Percentiles rank a stretch among this genome's conserved stretches.
Conservation (phyloP, 2,797 vertebrate genomes). For the Melanotaenia maccullochi region DNA sequence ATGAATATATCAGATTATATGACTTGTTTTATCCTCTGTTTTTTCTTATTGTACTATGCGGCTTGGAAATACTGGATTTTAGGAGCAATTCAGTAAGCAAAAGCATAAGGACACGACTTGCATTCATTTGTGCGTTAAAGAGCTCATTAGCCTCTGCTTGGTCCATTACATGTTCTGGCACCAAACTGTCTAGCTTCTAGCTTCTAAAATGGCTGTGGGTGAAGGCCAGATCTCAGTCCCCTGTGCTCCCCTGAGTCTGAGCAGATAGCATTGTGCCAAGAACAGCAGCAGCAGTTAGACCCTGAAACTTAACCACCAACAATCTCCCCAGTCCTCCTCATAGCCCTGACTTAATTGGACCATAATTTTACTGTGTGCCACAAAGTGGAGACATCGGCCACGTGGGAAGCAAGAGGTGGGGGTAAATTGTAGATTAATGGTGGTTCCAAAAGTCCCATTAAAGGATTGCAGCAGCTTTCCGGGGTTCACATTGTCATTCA, state of each 20-base stretch:
- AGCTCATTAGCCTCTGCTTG: slow-evolving; percentile 62
- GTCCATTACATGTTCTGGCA: slow-evolving; percentile 77
- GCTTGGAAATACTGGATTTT: background rate
- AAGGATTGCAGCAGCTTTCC: slow-evolving; percentile 68
- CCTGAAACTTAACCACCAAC: slow-evolving; percentile 71
- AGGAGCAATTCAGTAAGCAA: slow-evolving; percentile 3
- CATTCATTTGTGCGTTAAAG: slow-evolving; percentile 57
- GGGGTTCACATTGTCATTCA: slow-evolving; percentile 39
- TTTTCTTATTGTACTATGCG: background rate
- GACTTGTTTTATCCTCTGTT: background rate
- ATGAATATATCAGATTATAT: background rate
- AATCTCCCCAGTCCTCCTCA: slow-evolving; percentile 21
- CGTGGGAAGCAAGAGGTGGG: slow-evolving; percentile 42
- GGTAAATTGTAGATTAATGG: slow-evolving; percentile 44
- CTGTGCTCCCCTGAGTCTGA: slow-evolving; percentile 51
- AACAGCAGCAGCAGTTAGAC: slow-evolving; percentile 62
- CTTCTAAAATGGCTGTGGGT: slow-evolving; percentile 41
- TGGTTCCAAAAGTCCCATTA: slow-evolving; percentile 71
- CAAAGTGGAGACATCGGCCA: slow-evolving; percentile 57
- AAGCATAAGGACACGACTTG: slow-evolving; percentile 37
- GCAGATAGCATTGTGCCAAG: slow-evolving; percentile 77
- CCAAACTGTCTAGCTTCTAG: slow-evolving; percentile 76
- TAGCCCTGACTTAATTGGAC: slow-evolving; percentile 73
- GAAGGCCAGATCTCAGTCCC: slow-evolving; percentile 45
- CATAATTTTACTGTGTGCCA: slow-evolving; percentile 79